Conservation (phyloP, 2,113 vertebrate species). For the Vulpes ferrilata region DNA sequence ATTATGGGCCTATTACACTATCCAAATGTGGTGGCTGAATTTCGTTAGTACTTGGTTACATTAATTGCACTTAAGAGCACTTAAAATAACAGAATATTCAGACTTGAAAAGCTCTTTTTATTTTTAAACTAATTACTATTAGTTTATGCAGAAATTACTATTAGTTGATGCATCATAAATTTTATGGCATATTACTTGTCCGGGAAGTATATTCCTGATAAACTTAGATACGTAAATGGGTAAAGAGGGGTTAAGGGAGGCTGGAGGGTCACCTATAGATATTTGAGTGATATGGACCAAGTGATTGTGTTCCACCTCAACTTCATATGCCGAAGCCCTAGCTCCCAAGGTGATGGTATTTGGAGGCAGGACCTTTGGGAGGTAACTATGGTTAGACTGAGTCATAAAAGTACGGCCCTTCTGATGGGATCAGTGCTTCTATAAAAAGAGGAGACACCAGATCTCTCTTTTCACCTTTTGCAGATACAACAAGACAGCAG, state of each 20-base stretch:
- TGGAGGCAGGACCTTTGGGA: background rate
- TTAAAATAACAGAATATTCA: slow-evolving; percentile 73
- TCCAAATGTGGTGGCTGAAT: slow-evolving; percentile 21
- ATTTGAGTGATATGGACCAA: background rate
- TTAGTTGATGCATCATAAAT: background rate
- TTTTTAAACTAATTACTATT: slow-evolving; percentile 48
- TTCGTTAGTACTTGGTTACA: slow-evolving; percentile 66
- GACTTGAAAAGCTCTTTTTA: background rate
- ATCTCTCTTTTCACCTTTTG: background rate
- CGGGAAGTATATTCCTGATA: background rate
- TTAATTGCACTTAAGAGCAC: slow-evolving; percentile 70
- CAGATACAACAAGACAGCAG: rapidly evolving
- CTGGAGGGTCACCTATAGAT: background rate
- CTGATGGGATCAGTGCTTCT: background rate
- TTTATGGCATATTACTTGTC: background rate
- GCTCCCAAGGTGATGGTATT: background rate
- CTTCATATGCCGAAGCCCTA: background rate
- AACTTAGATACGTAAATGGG: background rate
- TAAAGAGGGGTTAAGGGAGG: background rate
- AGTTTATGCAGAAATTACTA: background rate
- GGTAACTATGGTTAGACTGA: background rate
- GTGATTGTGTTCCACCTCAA: background rate
- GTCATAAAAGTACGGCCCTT: background rate
- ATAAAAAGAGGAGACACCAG: background rate
- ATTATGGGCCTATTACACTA: background rate